Conservation (phyloP, 2,113 vertebrate species). For the Cheilinus undulatus region DNA sequence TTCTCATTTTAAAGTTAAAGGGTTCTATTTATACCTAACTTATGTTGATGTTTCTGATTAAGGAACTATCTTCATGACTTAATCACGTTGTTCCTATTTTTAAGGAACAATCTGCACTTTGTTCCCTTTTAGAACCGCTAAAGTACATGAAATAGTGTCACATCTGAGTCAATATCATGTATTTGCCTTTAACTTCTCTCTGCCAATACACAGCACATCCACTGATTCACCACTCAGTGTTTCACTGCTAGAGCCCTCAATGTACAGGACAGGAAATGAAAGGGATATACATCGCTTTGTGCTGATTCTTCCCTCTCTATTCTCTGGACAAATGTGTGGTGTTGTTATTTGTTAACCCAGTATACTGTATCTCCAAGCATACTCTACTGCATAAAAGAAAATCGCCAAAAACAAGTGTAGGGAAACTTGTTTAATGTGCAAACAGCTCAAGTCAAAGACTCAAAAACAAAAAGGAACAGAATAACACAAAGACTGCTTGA, state of each 20-base stretch:
- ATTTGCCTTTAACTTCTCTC: conserved; percentile 11
- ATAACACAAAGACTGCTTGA: neutral
- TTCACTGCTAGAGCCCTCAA: conserved; percentile 11
- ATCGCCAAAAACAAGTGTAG: neutral
- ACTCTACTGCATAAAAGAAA: neutral
- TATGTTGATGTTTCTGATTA: conserved; percentile 16
- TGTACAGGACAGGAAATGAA: conserved; percentile 20
- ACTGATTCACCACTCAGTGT: conserved; percentile 8
- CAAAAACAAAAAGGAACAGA: neutral
- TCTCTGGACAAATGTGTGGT: neutral
- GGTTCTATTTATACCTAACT: neutral
- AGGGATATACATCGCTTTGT: conserved; percentile 12
- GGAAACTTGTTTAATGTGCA: too few species aligned
- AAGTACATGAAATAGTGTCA: neutral
- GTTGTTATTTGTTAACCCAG: neutral
- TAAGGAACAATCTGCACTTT: neutral
- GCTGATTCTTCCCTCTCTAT: neutral
- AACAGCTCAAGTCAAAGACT: too few species aligned
- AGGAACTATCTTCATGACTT: conserved; percentile 36
- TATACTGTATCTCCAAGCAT: too few species aligned
- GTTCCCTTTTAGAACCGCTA: conserved; percentile 1
- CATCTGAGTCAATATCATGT: neutral
- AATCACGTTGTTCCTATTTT: neutral
- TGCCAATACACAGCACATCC: conserved; percentile 4
- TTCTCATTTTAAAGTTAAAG: neutral